Evolutionary conservation across 2,888 invertebrate species (phyloP), one percentile per base, ranked within the genome.

Genomic region (Spialia ferax): DNA sequence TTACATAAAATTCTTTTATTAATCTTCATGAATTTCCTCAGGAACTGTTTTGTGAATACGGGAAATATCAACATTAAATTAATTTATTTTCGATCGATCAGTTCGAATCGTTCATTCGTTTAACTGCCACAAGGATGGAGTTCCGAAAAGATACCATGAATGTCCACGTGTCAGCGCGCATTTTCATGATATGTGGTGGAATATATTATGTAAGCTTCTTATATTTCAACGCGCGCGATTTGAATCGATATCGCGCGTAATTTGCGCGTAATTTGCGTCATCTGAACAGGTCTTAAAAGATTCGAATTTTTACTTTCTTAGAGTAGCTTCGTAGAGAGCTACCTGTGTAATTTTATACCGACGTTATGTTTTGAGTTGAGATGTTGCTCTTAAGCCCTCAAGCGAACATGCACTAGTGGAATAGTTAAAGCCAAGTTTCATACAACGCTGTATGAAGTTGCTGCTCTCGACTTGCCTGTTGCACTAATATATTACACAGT

Each of bases 371-470:
- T 15, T 15, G 48, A 56, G 29, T 15, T 15, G 48, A 56, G 29
- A 64, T 56, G 22, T 56, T 56, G 8, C 56, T 64, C 20, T n/a
- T 29, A 45, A 42, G 64, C 68, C 54, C 79, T 78, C 75, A 77
- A 79, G 79, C 79, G 79, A 81, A 81, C 79, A 77, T 71, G 73
- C 74, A 74, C 69, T 74, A 75, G 73, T 69, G 74, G 73, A 78
- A 80, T 83, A 86, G 86, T 87, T 86, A 84, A 82, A 77, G 79
- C 76, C 79, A 81, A 84, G 83, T 85, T 83, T 77, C 71, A 71
- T 76, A 23, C 48, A 56, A 18, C 56, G 26, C 29, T 20, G 35
- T 48, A 57, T 56, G 29, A 64, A 65, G 57, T 32, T 59, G 50
- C 45, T 63, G 50, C 26, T 48, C 15, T 42, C 11, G 42, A 26